Evolutionary conservation across 1,140 invertebrate genomes (phyloP), one percentile per base, ranked within the genome.

Genomic region (Trichonephila clavipes): DNA sequence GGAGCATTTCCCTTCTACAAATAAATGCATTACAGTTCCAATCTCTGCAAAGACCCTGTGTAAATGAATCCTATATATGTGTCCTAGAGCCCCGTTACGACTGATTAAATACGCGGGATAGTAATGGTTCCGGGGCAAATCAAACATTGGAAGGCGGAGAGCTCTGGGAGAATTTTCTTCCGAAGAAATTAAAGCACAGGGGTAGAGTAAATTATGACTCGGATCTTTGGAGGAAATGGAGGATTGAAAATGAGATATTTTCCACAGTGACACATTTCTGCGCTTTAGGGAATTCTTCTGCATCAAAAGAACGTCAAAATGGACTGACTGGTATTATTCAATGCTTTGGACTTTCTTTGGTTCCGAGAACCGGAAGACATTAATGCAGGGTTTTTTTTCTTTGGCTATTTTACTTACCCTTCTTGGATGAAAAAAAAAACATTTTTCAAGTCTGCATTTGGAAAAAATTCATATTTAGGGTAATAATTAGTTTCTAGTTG

Each of bases 91-190:
- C 34, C 86, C 19, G 86, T 64, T 40, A 88, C 86, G 28, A 66
- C 86, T 88, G 86, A 88, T 88, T 88, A 88, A 88, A 88, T 88
- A 88, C 86, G 86, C 59, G 61, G 62, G 58, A 64, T 88, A 64
- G 86, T 44, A 58, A 61, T 58, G 83, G 83, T 85, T 61, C 24
- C 3, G 8, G 51, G 86, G 86, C 86, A 66, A 64, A 62, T 62
- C 86, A 88, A 88, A 88, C 86, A 88, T 21, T 59, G 83, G 21
- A 34, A 28, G 58, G 72, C 83, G 83, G 82, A 5, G 82, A 61
- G 24, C 28, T 59, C 10, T 18, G 81, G 44, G 58, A 61, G 24
- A 61, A 85, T 58, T 85, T 85, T 61, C 58, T 85, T 85, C 16
- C 83, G 21, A 7, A 85, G 66, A 24, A 69, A 69, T 69, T 69